A percentile compares a stretch with the other conserved stretches of the same genome.
phyloP scores from a whole-genome alignment of 2,888 invertebrate species.

The Eristalis pertinax region DNA sequence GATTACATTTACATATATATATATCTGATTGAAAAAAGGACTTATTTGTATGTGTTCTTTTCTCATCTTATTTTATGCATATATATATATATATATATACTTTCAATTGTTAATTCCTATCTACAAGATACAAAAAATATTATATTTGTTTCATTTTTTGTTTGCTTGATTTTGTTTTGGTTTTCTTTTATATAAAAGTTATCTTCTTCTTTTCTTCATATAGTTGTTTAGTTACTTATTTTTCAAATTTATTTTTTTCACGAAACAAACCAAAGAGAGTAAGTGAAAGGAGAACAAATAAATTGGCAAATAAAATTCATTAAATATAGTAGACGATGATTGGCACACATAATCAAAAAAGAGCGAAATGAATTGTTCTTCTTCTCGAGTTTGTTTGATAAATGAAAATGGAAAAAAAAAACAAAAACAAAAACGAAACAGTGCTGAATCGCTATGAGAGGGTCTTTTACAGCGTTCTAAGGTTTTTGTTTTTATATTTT shows the following conservation, averaged over 20 bases:
- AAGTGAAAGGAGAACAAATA: slow-evolving; percentile 19
- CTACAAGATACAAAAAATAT: slow-evolving; percentile 71
- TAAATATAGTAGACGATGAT: slow-evolving; percentile 3
- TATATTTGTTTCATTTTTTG: slow-evolving; percentile 38
- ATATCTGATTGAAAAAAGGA: slow-evolving; percentile 2
- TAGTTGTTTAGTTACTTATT: not conserved
- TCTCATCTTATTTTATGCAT: slow-evolving; percentile 2
- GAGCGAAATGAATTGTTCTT: not conserved
- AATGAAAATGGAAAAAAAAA: not conserved
- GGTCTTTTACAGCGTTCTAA: not conserved
- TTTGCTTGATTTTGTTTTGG: slow-evolving; percentile 13
- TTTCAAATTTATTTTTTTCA: not conserved
- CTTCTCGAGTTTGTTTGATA: not conserved
- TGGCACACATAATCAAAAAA: slow-evolving; percentile 42
- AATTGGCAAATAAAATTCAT: slow-evolving; percentile 20
- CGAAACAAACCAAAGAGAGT: slow-evolving; percentile 11
- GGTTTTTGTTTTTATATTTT: not conserved
- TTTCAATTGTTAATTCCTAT: slow-evolving; percentile 69
- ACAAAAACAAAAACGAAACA: not conserved
- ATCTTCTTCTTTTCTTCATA: slow-evolving; percentile 3
- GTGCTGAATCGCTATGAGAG: slow-evolving; percentile 3
- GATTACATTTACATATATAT: not conserved
- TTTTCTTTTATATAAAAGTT: slow-evolving; percentile 39
- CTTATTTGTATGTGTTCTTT: not conserved
- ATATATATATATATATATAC: slow-evolving; percentile 5